Conservation (phyloP, 2,113 vertebrate species). For the Lota lota region DNA sequence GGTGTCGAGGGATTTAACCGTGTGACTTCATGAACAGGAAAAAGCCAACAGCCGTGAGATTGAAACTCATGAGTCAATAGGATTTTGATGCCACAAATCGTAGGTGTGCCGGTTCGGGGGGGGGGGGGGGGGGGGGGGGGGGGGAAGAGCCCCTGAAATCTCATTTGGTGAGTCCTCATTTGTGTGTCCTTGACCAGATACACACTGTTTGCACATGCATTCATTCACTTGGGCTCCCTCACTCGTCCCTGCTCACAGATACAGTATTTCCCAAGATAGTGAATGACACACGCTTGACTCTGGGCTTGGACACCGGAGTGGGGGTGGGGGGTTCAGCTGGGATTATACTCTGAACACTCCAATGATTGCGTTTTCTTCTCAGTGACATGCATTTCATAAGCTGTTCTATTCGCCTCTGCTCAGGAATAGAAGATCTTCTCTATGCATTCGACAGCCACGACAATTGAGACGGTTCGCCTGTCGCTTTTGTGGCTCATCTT, state of each 20-base stretch:
- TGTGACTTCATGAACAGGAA: slow-evolving; percentile 35
- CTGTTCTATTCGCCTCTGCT: no score
- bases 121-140: not conserved
- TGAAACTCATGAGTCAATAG: slow-evolving; percentile 44
- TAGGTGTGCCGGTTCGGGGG: slow-evolving; percentile 46
- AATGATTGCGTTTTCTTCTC: slow-evolving; percentile 23
- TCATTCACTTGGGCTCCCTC: slow-evolving; percentile 28
- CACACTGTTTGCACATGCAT: slow-evolving; percentile 60
- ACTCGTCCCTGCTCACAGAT: slow-evolving; percentile 29
- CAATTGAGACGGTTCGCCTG: no score
- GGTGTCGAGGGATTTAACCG: slow-evolving; percentile 60
- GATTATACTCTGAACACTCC: slow-evolving; percentile 32
- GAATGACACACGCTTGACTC: slow-evolving; percentile 32
- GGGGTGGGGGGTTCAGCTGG: not conserved
- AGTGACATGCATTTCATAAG: slow-evolving; percentile 23
- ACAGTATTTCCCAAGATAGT: slow-evolving; percentile 31
- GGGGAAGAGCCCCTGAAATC: slow-evolving; percentile 56
- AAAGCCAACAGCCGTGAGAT: slow-evolving; percentile 31
- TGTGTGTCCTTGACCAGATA: slow-evolving; percentile 39
- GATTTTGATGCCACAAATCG: slow-evolving; percentile 59
- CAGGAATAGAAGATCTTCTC: slow-evolving; percentile 28
- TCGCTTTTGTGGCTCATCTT: no score
- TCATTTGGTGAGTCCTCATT: slow-evolving; percentile 42
- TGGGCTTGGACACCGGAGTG: slow-evolving; percentile 15
- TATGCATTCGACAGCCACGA: slow-evolving; percentile 20